Base-by-base conservation (phyloP, 2,113 vertebrate species). In the Rhinichthys klamathensis region DNA sequence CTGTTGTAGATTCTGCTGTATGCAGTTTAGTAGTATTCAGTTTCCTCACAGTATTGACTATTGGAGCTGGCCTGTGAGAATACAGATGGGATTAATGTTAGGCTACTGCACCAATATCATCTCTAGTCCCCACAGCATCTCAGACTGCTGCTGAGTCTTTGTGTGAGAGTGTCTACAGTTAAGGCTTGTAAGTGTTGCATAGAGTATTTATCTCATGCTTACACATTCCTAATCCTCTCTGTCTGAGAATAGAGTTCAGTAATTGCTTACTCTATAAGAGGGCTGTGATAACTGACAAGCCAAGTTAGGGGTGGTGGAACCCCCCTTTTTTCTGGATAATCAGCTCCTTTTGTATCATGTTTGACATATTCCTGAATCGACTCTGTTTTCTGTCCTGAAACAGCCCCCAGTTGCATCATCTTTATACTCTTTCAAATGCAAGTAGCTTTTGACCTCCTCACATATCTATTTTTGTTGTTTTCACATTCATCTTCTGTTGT, bases 141-240 rank as follows among this genome's bases (percentile, higher is more conserved):
- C 30, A 82, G 35, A 67, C 58, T 80, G 46, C 87, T 38, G 13
- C 25, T 15, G 10, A 75, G 32, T 69, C 70, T 85, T 69, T 84
- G 82, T 83, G 25, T 30, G 32, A 63, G 77, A 44, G 69, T 46
- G 70, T 56, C 38, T 46, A 38, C 4, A 67, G 56, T 54, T 21
- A 27, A 23, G 18, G 27, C 44, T 41, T 51, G 75, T 35, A 76
- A 74, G 56, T 30, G 38, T 44, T 27, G 38, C n/a, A 65, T 46
- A 30, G 35, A 27, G 16, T 58, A 58, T 77, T 15, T 61, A 82
- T 75, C 70, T 65, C 41, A 49, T 51, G 60, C 38, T 72, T 76
- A 63, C 70, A 75, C 35, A n/a, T 32, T 46, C 11, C 32, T 38
- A 86, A 61, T 72, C 75, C 35, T 74, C 72, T 74, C 41, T 49